Base-by-base conservation (phyloP, 1,140 invertebrate genomes). In the Drosophila triauraria region DNA sequence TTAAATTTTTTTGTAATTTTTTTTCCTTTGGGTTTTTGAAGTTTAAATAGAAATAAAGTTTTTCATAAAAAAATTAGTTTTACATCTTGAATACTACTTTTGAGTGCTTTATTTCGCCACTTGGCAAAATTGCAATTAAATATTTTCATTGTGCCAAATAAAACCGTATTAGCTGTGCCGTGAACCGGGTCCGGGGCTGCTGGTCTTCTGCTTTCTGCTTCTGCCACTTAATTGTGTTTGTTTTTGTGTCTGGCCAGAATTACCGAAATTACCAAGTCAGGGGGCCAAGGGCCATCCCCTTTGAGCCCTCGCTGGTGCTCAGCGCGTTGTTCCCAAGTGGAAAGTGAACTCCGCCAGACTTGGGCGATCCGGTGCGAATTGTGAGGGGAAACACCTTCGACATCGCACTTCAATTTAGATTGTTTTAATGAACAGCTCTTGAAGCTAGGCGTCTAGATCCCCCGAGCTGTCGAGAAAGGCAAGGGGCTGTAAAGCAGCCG, bases 211-310 rank as follows among this genome's bases (percentile, higher is more conserved):
- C 46, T 15, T 30, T 56, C 23, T 54, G 54, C 63, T 46, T 5
- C 27, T 30, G 65, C 43, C 77, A 84, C 81, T 77, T 77, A 42
- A 78, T 85, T 81, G 63, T 63, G 79, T 84, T 80, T 84, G 76
- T 60, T 84, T 78, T 77, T 78, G 82, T 60, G 51, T 71, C 61
- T 80, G 60, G 51, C 44, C 43, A 15, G 32, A 23, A 15, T 53
- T 53, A 35, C 30, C 12, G 8, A 60, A 78, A 64, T 50, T 50
- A 72, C 51, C 50, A 27, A 74, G 40, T 53, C 46, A 42, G 32
- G 38, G 35, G 59, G 44, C 48, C 44, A 61, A 69, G 60, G 61
- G 75, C 44, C 70, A 61, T 65, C 50, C 56, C 59, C 71, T 71
- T 48, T 32, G 44, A 50, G 51, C 63, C 30, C 43, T 17, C 15